Base-by-base conservation (phyloP, 2,113 vertebrate species). In the Spizaetus ornatus region DNA sequence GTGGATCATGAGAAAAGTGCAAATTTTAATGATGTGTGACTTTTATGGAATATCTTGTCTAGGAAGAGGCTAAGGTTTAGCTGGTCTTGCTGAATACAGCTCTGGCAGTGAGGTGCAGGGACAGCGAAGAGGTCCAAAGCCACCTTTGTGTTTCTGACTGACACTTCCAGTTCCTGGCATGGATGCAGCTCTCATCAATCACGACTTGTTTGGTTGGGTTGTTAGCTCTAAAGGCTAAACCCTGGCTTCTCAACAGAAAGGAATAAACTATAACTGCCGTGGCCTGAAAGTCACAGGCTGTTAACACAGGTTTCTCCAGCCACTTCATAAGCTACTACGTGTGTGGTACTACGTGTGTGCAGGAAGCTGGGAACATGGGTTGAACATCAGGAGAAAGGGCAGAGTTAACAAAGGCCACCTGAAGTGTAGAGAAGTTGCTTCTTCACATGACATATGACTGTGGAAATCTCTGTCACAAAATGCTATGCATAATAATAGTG, bases 401-500 rank as follows among this genome's bases (percentile, higher is more conserved):
- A 38, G 11, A 9, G 3, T 22, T 40, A 18, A 34, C 10, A 73
- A 14, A 40, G 13, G 21, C 22, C 47, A 31, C 11, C 21, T 50
- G 40, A 63, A 61, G 6, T 1, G 9, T 8, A 22, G 22, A 43
- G 38, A 71, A 61, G 20, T 20, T 77, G 26, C 23, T 59, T 32
- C 48, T 76, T 42, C 42, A 42, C 11, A 11, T 4, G 5, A 16
- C 3, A 9, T 18, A 13, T 21, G 53, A 48, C 7, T 45, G 13
- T 59, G 61, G 56, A 66, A 84, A 56, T 34, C 17, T 66, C n/a
- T 62, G 61, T 22, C 42, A 52, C 22, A 47, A 56, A 72, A 32
- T 13, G 12, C 4, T 48, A 0, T n/a, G 3, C 8, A 9, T 43
- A 38, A 7, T 40, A 43, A n/a, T 2, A 48, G 3, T 4, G 7